Conservation (phyloP, 2,888 invertebrate species). For the Conus canariensis region DNA sequence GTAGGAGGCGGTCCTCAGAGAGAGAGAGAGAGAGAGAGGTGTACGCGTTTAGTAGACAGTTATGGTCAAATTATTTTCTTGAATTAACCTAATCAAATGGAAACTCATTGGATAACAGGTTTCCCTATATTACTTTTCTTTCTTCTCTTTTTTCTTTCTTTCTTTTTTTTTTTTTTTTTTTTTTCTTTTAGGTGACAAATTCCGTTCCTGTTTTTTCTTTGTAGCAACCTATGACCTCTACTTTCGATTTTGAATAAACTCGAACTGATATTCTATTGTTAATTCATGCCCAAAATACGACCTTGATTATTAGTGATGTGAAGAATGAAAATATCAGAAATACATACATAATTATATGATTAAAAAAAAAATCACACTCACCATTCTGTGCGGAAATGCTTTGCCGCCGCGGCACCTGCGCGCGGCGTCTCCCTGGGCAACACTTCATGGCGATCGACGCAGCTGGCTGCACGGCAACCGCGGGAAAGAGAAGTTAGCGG, state of each 20-base stretch:
- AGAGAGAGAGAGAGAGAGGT: not conserved
- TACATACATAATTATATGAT: no score
- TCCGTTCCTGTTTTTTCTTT: not conserved
- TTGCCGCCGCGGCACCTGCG: conserved; percentile 37
- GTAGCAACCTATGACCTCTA: not conserved
- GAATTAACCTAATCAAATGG: no score
- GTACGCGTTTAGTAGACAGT: no score
- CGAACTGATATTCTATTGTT: no score
- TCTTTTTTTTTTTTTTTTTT: not conserved
- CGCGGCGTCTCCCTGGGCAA: conserved; percentile 51
- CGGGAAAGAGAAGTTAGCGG: conserved; percentile 24
- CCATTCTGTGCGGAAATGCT: conserved; percentile 42
- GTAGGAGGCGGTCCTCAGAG: not conserved
- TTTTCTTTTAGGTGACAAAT: not conserved
- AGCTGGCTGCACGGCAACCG: conserved; percentile 35
- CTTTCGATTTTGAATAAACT: not conserved
- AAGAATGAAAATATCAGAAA: no score
- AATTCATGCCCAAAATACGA: no score
- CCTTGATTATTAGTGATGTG: no score
- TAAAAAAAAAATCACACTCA: not conserved
- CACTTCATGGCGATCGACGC: conserved; percentile 50
- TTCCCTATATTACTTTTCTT: no score
- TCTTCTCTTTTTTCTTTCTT: not conserved
- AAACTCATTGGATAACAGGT: no score
- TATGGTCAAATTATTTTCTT: no score